Percentiles rank a stretch among this genome's conserved stretches.
phyloP scores from a whole-genome alignment of 2,888 invertebrate species.

The Dioctria rufipes region DNA sequence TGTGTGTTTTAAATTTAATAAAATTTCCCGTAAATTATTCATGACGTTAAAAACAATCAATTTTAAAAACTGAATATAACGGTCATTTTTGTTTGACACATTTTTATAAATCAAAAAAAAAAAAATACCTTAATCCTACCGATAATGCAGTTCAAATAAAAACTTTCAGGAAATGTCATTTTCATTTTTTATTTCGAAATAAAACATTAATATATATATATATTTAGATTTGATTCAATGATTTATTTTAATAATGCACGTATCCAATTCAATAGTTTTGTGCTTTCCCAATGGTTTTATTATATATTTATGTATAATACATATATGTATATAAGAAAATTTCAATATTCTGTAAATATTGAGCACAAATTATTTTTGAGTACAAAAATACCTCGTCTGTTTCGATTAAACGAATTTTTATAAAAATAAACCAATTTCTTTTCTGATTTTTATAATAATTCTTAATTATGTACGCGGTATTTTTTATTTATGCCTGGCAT shows the following conservation, averaged over 20 bases:
- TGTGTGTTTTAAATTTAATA: constrained; percentile 4
- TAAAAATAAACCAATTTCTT: constrained; percentile 37
- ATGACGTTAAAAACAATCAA: background rate
- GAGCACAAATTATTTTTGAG: constrained; percentile 33
- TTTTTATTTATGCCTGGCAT: constrained; percentile 18
- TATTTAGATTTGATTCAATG: constrained; percentile 12
- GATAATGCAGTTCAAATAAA: too few species aligned
- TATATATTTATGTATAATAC: too few species aligned
- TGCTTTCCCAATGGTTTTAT: background rate
- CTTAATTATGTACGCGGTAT: background rate
- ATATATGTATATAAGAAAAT: too few species aligned
- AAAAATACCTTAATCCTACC: too few species aligned
- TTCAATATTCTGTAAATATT: constrained; percentile 39
- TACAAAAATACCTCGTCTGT: constrained; percentile 25
- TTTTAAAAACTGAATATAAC: background rate
- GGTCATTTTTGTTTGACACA: too few species aligned
- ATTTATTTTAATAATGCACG: constrained; percentile 37
- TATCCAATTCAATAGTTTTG: constrained; percentile 27
- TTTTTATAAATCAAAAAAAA: too few species aligned
- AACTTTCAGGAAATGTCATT: too few species aligned
- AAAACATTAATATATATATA: too few species aligned
- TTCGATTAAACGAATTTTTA: constrained; percentile 33
- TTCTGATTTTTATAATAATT: constrained; percentile 29
- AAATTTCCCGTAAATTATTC: background rate
- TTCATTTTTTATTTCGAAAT: too few species aligned